phyloP scores from a whole-genome alignment of 2,888 invertebrate species.

The Sinhomidia bicolor region DNA sequence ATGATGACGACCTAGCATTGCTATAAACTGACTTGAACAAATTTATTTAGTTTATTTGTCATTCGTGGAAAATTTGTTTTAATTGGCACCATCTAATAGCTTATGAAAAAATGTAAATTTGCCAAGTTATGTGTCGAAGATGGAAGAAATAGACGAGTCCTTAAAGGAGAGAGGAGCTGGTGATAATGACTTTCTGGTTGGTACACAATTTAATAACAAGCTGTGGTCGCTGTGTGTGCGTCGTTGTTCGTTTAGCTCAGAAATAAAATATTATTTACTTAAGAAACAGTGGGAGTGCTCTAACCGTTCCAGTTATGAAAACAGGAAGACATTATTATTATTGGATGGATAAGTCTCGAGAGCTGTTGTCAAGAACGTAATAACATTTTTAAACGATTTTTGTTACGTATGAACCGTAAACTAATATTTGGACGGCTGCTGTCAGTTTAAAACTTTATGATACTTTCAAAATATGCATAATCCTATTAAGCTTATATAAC shows the following conservation, averaged over 20 bases:
- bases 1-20: too few relatives aligned
- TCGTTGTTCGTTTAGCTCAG: constrained; percentile 48
- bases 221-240: not conserved
- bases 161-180: too few relatives aligned
- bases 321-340: constrained; percentile 63
- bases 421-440: constrained; percentile 54
- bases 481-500: not conserved
- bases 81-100: too few relatives aligned
- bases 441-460: constrained; percentile 50
- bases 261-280: constrained; percentile 55
- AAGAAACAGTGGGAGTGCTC: constrained; percentile 22
- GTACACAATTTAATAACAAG: not conserved
- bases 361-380: constrained; percentile 24
- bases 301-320: constrained; percentile 51
- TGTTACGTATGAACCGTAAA: constrained; percentile 47
- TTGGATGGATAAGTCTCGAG: constrained; percentile 50
- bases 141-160: too few relatives aligned
- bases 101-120: too few relatives aligned
- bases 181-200: constrained; percentile 4
- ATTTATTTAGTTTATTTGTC: too few relatives aligned
- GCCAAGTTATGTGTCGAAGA: too few relatives aligned
- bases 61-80: too few relatives aligned
- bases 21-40: too few relatives aligned
- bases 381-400: constrained; percentile 57
- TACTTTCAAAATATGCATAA: not conserved